These are phyloP conservation scores for Hemitrygon akajei DNA, from an alignment of 2,797 vertebrate genomes.

Conservation along the genomic window DNA sequence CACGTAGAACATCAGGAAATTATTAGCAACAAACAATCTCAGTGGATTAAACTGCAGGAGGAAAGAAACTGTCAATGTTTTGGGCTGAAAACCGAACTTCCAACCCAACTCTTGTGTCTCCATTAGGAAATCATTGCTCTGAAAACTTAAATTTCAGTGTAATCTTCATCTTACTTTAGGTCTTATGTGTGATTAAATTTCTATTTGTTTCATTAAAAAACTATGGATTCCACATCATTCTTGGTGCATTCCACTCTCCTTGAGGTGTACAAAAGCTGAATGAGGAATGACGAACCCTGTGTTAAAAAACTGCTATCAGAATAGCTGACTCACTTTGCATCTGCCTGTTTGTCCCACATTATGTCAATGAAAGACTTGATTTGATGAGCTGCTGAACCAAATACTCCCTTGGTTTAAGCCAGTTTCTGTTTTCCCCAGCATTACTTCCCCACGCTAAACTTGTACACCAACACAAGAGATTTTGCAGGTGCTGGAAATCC, in stretches of 20 bases:
- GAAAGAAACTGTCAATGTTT: no score
- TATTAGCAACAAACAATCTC: neutral
- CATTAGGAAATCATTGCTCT: neutral
- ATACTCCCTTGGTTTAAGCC: neutral
- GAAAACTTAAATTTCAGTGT: neutral
- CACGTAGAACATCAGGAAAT: neutral
- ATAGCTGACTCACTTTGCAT: neutral
- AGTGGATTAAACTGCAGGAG: no score
- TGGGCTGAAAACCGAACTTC: no score
- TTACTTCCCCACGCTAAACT: no score
- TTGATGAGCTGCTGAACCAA: neutral
- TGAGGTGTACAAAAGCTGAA: neutral
- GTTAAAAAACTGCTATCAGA: neutral
- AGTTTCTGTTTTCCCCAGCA: no score
- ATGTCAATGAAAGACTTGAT: neutral
- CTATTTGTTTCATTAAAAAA: neutral
- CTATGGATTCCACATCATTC: neutral
- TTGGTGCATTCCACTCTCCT: neutral
- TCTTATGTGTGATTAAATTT: neutral
- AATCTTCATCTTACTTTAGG: neutral
- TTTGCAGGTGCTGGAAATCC: no score
- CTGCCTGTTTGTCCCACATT: neutral
- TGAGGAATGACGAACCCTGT: neutral
- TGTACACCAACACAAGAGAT: no score
- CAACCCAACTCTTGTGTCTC: no score